These are phyloP conservation scores for Mycteria americana DNA, from an alignment of 2,797 vertebrate genomes.

Conservation along the genomic window DNA sequence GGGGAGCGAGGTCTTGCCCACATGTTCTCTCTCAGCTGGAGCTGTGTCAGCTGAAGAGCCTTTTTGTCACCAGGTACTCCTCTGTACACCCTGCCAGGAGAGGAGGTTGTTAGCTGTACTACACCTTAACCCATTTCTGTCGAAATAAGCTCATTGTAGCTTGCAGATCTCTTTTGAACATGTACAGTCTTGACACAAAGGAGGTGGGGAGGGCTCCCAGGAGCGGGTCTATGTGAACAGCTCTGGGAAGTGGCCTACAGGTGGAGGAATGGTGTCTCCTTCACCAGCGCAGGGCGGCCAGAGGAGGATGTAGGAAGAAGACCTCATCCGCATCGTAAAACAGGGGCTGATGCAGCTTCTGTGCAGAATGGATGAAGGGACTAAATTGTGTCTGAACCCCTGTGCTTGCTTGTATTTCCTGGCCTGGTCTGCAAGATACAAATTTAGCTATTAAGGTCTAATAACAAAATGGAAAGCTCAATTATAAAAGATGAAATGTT, in stretches of 20 bases:
- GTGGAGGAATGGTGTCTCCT: background rate
- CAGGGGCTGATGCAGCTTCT: background rate
- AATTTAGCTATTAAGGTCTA: slow-evolving; percentile 41
- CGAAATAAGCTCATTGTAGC: background rate
- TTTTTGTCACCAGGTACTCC: background rate
- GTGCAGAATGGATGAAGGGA: background rate
- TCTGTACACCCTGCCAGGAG: background rate
- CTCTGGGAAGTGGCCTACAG: background rate
- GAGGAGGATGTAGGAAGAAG: background rate
- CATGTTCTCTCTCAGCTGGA: background rate
- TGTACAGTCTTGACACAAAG: background rate
- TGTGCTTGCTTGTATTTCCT: background rate
- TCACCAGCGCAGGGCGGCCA: background rate
- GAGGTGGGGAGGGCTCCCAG: background rate
- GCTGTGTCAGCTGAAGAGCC: background rate
- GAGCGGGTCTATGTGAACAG: background rate
- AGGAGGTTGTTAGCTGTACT: background rate
- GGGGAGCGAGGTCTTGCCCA: background rate
- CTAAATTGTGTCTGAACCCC: background rate
- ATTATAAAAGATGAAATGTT: slow-evolving; percentile 35
- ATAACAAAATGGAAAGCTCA: slow-evolving; percentile 40
- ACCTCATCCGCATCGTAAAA: fast-evolving
- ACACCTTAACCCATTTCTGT: background rate
- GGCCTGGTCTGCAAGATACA: background rate
- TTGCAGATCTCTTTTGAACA: background rate